phyloP scores from a whole-genome alignment of 2,113 vertebrate genomes.

The Hyperopisus bebe region DNA sequence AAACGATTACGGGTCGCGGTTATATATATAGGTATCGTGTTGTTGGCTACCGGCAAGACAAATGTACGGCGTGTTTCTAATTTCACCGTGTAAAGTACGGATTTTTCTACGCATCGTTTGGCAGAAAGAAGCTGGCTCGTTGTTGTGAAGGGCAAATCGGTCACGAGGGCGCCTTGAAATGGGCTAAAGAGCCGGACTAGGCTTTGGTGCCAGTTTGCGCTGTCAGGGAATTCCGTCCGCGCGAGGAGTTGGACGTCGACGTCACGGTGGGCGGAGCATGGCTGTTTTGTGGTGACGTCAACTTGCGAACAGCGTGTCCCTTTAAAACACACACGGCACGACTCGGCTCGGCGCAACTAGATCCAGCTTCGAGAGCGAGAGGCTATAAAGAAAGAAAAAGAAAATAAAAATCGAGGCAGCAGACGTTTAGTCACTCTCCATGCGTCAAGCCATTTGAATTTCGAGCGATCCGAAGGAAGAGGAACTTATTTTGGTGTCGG shows the following conservation, averaged over 20 bases:
- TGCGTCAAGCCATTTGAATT: not conserved
- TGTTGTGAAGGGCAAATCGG: slow-evolving; percentile 5
- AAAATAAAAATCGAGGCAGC: not conserved
- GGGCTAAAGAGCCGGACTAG: slow-evolving; percentile 20
- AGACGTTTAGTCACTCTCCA: not conserved
- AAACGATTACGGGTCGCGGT: not conserved
- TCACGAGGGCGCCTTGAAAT: slow-evolving; percentile 42
- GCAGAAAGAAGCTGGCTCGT: not conserved
- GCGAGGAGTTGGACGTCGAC: slow-evolving; percentile 44
- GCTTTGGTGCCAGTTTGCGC: slow-evolving; percentile 41
- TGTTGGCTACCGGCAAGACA: not conserved
- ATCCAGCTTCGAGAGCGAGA: slow-evolving; percentile 42
- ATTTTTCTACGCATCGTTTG: not conserved
- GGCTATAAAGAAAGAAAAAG: slow-evolving; percentile 6
- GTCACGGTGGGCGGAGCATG: slow-evolving; percentile 42
- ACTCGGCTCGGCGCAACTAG: slow-evolving; percentile 43
- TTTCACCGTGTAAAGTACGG: not conserved
- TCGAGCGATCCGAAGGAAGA: not conserved
- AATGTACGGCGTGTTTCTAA: not conserved
- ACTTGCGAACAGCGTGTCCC: slow-evolving; percentile 42
- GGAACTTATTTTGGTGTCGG: not conserved
- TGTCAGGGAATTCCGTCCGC: slow-evolving; percentile 65
- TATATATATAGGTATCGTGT: not conserved
- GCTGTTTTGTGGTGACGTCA: slow-evolving; percentile 20
- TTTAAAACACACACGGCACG: slow-evolving; percentile 53